Evolutionary conservation across 2,888 invertebrate species (phyloP).

Genomic region (Automeris io): DNA sequence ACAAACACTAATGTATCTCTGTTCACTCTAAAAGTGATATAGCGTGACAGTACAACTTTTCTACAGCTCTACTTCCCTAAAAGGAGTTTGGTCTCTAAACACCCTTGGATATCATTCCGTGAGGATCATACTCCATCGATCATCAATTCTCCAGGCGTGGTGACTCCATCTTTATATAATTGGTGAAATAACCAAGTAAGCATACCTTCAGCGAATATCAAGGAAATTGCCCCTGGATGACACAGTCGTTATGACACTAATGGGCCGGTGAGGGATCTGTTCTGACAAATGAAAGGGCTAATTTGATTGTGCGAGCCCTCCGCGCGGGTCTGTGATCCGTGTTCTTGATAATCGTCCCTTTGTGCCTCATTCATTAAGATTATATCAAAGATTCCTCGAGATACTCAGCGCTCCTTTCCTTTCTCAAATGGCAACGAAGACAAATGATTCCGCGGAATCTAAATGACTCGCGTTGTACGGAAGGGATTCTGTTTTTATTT

Average conservation of each 20-base stretch:
- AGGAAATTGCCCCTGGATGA: neutral
- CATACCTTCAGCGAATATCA: no score
- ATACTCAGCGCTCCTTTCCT: neutral
- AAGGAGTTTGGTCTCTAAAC: no score
- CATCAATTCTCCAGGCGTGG: no score
- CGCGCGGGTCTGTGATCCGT: slow-evolving; percentile 1
- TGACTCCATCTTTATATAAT: no score
- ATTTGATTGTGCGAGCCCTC: neutral
- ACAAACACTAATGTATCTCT: no score
- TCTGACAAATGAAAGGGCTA: slow-evolving; percentile 1
- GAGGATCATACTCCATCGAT: no score
- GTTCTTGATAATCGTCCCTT: slow-evolving; percentile 3
- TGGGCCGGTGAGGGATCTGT: neutral
- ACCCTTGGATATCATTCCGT: no score
- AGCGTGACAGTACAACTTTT: no score
- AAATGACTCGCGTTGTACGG: neutral
- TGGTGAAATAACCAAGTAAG: no score
- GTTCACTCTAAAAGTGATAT: no score
- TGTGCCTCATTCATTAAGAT: slow-evolving; percentile 1
- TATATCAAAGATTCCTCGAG: neutral
- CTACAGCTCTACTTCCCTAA: no score
- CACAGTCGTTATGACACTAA: neutral
- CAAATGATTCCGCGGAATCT: neutral
- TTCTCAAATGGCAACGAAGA: neutral
- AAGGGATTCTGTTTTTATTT: neutral